phyloP scores from a whole-genome alignment of 2,888 invertebrate genomes.

The Gastrophysa polygoni region DNA sequence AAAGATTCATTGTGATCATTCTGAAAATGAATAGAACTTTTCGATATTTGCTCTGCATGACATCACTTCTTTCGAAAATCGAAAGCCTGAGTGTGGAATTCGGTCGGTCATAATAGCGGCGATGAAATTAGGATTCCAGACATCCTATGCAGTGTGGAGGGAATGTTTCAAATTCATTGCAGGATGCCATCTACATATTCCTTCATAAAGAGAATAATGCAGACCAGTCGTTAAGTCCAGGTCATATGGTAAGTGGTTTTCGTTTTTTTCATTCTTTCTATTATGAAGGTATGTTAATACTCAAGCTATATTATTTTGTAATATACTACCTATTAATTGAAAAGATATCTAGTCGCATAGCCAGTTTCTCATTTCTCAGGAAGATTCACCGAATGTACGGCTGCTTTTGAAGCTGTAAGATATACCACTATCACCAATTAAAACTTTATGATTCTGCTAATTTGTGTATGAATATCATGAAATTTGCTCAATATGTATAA shows the following conservation, averaged over 20 bases:
- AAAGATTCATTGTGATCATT: too few relatives aligned
- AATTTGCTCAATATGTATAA: not conserved
- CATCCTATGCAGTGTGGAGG: not conserved
- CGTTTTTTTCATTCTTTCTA: slow-evolving; percentile 23
- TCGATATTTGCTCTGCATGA: too few relatives aligned
- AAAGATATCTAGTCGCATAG: slow-evolving; percentile 20
- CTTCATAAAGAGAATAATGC: slow-evolving; percentile 21
- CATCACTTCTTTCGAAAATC: too few relatives aligned
- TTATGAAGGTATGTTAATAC: slow-evolving; percentile 29
- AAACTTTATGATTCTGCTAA: slow-evolving; percentile 25
- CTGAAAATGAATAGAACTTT: too few relatives aligned
- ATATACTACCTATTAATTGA: slow-evolving; percentile 30
- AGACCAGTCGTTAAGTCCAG: slow-evolving; percentile 23
- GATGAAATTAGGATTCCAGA: too few relatives aligned
- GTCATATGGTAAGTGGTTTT: slow-evolving; percentile 27
- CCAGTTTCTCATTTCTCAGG: slow-evolving; percentile 21
- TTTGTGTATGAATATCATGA: slow-evolving; percentile 3
- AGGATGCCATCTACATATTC: slow-evolving; percentile 1
- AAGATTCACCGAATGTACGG: slow-evolving; percentile 21
- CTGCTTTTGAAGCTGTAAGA: slow-evolving; percentile 15
- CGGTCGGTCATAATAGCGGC: too few relatives aligned
- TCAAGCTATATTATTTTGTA: slow-evolving; percentile 27
- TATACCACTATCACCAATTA: slow-evolving; percentile 20
- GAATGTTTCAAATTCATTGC: not conserved
- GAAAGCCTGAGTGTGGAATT: too few relatives aligned